Evolutionary conservation across 2,113 vertebrate genomes (phyloP), one percentile per base, ranked within the genome.

Genomic region (Onychostoma macrolepis): DNA sequence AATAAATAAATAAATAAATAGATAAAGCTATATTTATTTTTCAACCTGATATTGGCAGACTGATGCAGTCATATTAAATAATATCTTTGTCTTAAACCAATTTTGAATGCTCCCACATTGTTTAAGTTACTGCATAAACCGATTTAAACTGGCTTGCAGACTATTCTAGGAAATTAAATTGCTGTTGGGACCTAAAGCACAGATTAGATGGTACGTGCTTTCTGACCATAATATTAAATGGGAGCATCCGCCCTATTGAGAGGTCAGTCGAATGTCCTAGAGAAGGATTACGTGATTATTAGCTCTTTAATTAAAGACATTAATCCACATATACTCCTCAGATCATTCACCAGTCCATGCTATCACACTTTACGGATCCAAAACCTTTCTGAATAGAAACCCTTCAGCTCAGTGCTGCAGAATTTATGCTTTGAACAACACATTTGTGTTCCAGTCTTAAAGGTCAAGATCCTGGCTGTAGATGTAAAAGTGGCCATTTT

Each of bases 391-490:
- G 19, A 83, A 24, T 13, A 82, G 43, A 50, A 71, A 71, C 5
- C 28, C 28, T 24, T 13, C 6, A 15, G 41, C 28, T 50, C 19
- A 36, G 63, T 2, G 10, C 65, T 33, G 80, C 41, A 24, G 10
- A 50, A 83, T 83, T 71, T 36, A 71, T 83, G 45, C 43, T 67
- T 50, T 56, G 76, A 80, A 81, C 41, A 86, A 86, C 75, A 84
- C 65, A 86, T 86, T 84, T 80, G 41, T 87, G 6, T 75, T 87
- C 19, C 38, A 87, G 43, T 56, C 82, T 80, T 89, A 89, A 89
- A 89, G 88, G 88, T 89, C 85, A 87, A 21, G 65, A 33, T 71
- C 80, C 80, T 71, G 63, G 80, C 63, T 83, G 11, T n/a, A 69
- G 81, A 71, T 50, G 80, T 83, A 71, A 19, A 84, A 81, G 77